Conservation (phyloP, 35 echinoderm and acorn worm genomes). For the Strongylocentrotus purpuratus region DNA sequence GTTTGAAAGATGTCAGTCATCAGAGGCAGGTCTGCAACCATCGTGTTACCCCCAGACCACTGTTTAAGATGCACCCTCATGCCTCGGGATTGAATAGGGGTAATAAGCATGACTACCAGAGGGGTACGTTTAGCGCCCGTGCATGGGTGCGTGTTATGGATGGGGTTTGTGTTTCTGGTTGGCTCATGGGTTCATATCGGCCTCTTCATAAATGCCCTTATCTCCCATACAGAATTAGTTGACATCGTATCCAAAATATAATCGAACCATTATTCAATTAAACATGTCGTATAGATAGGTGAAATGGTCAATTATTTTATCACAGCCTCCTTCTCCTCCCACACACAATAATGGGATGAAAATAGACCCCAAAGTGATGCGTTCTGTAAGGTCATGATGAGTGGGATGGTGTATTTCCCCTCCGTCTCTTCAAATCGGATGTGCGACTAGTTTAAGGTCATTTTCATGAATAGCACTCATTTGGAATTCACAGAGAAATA, state of each 20-base stretch:
- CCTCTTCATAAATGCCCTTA: not conserved
- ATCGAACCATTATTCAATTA: not conserved
- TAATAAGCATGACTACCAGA: not conserved
- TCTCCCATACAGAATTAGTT: not conserved
- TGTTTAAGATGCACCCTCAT: not conserved
- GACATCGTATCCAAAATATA: not conserved
- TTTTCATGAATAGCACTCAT: not conserved
- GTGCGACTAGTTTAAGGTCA: constrained; percentile 16
- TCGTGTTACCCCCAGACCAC: not conserved
- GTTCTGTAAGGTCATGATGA: not conserved
- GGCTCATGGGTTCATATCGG: not conserved
- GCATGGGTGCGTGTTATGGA: too few relatives aligned
- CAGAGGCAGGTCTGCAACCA: not conserved
- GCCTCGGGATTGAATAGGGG: not conserved
- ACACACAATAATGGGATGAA: not conserved
- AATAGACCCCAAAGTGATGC: not conserved
- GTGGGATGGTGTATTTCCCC: not conserved
- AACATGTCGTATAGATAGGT: not conserved
- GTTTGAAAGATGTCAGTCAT: not conserved
- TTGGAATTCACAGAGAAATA: not conserved
- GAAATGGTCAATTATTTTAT: not conserved
- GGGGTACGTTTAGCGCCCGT: too few relatives aligned
- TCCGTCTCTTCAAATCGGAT: not conserved
- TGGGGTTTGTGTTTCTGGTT: not conserved
- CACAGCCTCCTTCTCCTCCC: not conserved